These are phyloP conservation scores for Unio pictorum DNA, from an alignment of 2,888 invertebrate species.

Conservation along the genomic window DNA sequence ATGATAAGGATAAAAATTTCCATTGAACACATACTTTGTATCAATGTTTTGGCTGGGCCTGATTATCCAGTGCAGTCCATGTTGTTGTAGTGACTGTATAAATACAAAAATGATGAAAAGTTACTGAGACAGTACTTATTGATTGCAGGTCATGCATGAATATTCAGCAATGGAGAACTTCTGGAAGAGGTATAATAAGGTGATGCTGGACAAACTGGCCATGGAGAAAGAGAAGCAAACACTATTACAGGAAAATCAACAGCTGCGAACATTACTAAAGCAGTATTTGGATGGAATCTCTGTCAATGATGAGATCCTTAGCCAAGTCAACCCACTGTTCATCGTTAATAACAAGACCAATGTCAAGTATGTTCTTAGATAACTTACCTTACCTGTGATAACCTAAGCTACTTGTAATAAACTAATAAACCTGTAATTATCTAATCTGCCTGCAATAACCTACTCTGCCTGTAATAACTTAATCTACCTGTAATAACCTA, in stretches of 20 bases:
- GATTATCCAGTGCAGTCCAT: too few species aligned
- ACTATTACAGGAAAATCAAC: slow-evolving; percentile 77
- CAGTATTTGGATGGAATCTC: slow-evolving; percentile 72
- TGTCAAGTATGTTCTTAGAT: slow-evolving; percentile 62
- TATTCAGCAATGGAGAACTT: slow-evolving; percentile 78
- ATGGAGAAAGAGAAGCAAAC: slow-evolving; percentile 71
- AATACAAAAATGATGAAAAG: too few species aligned
- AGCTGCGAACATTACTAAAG: slow-evolving; percentile 70
- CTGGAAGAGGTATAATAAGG: slow-evolving; percentile 78
- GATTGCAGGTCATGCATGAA: slow-evolving; percentile 67
- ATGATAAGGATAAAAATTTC: too few species aligned
- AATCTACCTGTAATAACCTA: too few species aligned
- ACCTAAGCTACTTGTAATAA: too few species aligned
- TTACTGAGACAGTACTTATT: background rate
- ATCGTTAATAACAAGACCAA: slow-evolving; percentile 71
- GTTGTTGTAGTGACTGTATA: background rate
- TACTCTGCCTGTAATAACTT: too few species aligned
- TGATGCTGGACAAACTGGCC: slow-evolving; percentile 75
- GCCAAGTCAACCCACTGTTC: slow-evolving; percentile 70
- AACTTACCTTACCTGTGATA: too few species aligned
- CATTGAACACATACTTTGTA: too few species aligned
- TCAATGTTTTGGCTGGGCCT: too few species aligned
- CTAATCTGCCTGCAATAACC: too few species aligned
- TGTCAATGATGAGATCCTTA: slow-evolving; percentile 71
- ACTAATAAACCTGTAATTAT: too few species aligned